These are phyloP conservation scores for Laticauda laticaudata DNA, from an alignment of 2,113 vertebrate species.

Conservation along the genomic window DNA sequence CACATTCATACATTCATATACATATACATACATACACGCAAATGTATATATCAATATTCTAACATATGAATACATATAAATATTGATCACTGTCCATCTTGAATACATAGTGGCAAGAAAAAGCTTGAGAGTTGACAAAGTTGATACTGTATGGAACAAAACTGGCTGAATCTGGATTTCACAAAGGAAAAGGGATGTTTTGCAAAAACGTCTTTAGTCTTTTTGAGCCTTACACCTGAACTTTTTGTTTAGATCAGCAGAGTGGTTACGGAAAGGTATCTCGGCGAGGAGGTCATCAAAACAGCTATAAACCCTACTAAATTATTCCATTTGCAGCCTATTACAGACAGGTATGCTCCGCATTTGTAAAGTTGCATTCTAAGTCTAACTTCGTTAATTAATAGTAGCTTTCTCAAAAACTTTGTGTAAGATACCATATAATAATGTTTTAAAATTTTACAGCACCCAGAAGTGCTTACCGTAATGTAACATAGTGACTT, in stretches of 20 bases:
- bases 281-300: constrained; percentile 96
- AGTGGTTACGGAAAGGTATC: constrained; percentile 97
- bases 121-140: no score
- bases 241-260: constrained; percentile 85
- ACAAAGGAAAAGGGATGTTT: not conserved
- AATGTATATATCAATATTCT: no score
- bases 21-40: no score
- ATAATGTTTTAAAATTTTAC: constrained; percentile 87
- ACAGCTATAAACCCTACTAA: constrained; percentile 99
- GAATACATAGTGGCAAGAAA: no score
- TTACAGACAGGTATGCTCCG: constrained; percentile 84
- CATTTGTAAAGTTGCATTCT: constrained; percentile 50
- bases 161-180: not conserved
- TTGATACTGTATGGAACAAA: no score
- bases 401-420: constrained; percentile 80
- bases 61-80: no score
- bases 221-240: constrained; percentile 20
- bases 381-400: constrained; percentile 53
- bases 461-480: constrained; percentile 98
- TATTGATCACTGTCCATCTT: no score
- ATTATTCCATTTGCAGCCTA: constrained; percentile 79
- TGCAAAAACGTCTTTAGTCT: not conserved
- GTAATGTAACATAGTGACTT: constrained; percentile 93
- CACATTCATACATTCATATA: no score
- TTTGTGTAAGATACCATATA: constrained; percentile 78